phyloP scores from a whole-genome alignment of 2,113 vertebrate genomes.

The Lucifuga dentata region DNA sequence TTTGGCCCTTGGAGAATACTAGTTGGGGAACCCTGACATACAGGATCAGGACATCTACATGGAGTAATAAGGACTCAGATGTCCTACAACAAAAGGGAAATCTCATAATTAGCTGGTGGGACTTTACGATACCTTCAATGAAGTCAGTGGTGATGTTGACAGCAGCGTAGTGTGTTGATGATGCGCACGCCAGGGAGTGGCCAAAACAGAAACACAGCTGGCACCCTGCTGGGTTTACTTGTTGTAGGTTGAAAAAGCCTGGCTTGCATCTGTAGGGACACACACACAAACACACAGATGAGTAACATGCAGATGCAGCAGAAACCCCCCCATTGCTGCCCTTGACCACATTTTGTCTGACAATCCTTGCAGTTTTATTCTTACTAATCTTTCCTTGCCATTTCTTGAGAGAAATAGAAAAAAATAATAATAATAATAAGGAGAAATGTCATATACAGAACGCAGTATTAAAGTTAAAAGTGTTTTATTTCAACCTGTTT shows the following conservation, averaged over 20 bases:
- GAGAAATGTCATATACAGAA: too few relatives aligned
- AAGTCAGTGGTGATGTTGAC: conserved; percentile 85
- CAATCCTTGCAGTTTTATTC: conserved; percentile 13
- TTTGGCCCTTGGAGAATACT: too few relatives aligned
- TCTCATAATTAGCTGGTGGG: conserved; percentile 3
- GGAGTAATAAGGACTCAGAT: too few relatives aligned
- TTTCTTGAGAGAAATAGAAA: too few relatives aligned
- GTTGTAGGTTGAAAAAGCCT: conserved; percentile 89
- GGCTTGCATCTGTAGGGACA: conserved; percentile 87
- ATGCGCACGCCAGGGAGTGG: conserved; percentile 88
- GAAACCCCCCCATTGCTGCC: conserved; percentile 14
- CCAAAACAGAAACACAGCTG: conserved; percentile 91
- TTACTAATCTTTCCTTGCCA: conserved; percentile 35
- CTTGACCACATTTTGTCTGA: conserved; percentile 24
- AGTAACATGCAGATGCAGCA: conserved; percentile 37
- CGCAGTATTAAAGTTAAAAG: too few relatives aligned
- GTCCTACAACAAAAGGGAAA: neutral
- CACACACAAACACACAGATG: conserved; percentile 37
- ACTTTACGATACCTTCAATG: conserved; percentile 81
- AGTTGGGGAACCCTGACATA: too few relatives aligned
- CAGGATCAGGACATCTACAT: too few relatives aligned
- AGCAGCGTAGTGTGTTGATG: conserved; percentile 74
- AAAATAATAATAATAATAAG: too few relatives aligned
- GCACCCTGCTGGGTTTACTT: conserved; percentile 85
- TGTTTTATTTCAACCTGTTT: too few relatives aligned